Conservation (phyloP, 2,113 vertebrate species). For the Piaya cayana region DNA sequence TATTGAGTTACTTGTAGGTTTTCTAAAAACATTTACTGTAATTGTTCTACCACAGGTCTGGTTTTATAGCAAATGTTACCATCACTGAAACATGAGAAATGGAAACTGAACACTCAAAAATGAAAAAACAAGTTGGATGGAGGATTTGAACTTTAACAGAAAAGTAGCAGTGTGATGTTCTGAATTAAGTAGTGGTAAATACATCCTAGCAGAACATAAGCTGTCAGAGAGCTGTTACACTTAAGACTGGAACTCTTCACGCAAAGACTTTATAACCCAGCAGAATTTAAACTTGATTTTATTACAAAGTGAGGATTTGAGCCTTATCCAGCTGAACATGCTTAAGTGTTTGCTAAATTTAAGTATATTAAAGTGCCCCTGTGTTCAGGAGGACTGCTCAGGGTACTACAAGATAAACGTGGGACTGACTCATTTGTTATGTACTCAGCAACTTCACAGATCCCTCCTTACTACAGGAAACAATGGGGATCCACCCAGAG, state of each 20-base stretch:
- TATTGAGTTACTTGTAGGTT: background rate
- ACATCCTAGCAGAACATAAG: background rate
- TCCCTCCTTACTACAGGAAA: background rate
- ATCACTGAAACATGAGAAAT: background rate
- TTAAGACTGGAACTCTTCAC: background rate
- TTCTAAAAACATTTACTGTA: background rate
- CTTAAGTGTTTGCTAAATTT: background rate
- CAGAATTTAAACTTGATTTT: background rate
- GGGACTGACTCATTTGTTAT: rapidly evolving
- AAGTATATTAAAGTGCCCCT: background rate
- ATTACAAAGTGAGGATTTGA: background rate
- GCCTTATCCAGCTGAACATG: background rate
- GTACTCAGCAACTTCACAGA: background rate
- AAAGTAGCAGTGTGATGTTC: background rate
- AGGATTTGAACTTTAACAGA: background rate
- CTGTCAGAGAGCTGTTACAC: background rate
- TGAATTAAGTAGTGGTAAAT: background rate
- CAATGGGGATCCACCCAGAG: background rate
- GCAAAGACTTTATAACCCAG: background rate
- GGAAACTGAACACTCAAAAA: background rate
- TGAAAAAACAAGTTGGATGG: background rate
- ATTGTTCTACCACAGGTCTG: background rate
- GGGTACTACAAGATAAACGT: background rate
- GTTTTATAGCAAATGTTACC: background rate
- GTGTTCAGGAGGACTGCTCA: background rate